Evolutionary conservation across 2,888 invertebrate genomes (phyloP).

Genomic region (Euplagia quadripunctaria): DNA sequence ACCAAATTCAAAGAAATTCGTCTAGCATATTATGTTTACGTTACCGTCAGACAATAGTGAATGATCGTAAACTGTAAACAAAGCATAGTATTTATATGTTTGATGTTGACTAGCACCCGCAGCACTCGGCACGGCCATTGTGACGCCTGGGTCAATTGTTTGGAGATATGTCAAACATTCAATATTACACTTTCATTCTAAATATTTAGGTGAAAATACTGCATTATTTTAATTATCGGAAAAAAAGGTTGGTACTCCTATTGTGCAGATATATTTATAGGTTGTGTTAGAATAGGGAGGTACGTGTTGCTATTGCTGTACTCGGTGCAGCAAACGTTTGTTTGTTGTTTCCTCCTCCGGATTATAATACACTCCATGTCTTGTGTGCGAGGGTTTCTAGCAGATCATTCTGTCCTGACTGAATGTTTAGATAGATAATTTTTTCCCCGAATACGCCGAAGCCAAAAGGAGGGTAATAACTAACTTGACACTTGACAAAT

Average conservation of each 20-base stretch:
- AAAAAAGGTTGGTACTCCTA: not conserved
- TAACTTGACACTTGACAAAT: too few relatives aligned
- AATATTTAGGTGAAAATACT: conserved; percentile 19
- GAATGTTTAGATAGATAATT: too few relatives aligned
- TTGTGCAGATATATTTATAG: not conserved
- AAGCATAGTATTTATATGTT: conserved; percentile 26
- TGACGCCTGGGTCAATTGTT: conserved; percentile 47
- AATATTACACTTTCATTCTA: conserved; percentile 28
- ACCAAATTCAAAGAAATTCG: conserved; percentile 12
- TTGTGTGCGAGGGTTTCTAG: not conserved
- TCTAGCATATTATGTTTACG: conserved; percentile 36
- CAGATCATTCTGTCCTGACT: not conserved
- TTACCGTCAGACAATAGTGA: conserved; percentile 47
- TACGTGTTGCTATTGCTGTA: not conserved
- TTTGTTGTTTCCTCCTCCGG: not conserved
- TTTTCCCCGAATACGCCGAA: too few relatives aligned
- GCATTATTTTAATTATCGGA: conserved; percentile 3
- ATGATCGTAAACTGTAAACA: conserved; percentile 46
- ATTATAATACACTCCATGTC: not conserved
- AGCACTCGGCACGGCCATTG: conserved; percentile 31
- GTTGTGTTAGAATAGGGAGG: not conserved
- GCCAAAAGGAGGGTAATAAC: too few relatives aligned
- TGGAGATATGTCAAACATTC: conserved; percentile 37
- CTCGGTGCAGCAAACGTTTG: not conserved
- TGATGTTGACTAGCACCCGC: conserved; percentile 22